Percentiles rank a stretch among this genome's conserved stretches.
Evolutionary conservation across 2,888 invertebrate species (phyloP).

Genomic region (Cylloceria caligata): DNA sequence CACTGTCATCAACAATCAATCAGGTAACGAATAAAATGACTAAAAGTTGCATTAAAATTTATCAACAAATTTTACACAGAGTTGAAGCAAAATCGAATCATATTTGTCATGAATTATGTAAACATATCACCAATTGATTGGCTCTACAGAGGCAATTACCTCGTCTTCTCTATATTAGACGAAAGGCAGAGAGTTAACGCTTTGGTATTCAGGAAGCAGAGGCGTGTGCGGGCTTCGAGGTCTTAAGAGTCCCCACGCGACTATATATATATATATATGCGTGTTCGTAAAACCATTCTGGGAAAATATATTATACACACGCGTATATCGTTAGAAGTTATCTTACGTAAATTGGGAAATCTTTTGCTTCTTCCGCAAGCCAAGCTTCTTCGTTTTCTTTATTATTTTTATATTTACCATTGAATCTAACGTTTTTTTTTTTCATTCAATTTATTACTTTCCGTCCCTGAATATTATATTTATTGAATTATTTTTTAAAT

Average conservation of each 20-base stretch:
- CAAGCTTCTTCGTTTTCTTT: background rate
- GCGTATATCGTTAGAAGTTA: slow-evolving; percentile 8
- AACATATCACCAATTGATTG: background rate
- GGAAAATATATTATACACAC: slow-evolving; percentile 33
- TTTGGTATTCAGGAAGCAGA: slow-evolving; percentile 55
- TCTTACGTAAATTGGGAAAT: slow-evolving; percentile 51
- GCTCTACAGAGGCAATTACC: slow-evolving; percentile 12
- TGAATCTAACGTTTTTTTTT: background rate
- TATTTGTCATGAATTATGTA: slow-evolving; percentile 13
- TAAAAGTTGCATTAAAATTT: background rate
- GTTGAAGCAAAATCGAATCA: background rate
- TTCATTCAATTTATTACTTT: too few relatives aligned
- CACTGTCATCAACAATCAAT: too few relatives aligned
- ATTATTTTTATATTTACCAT: background rate
- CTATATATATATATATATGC: too few relatives aligned
- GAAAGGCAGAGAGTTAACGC: background rate
- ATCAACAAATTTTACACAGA: background rate
- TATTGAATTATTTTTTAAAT: too few relatives aligned
- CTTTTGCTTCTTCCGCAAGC: slow-evolving; percentile 21
- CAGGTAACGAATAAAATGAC: background rate
- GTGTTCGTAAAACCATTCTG: slow-evolving; percentile 31
- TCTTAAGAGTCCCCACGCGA: slow-evolving; percentile 38
- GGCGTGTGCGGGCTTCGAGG: slow-evolving; percentile 28
- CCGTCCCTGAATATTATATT: too few relatives aligned
- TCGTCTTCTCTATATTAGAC: slow-evolving; percentile 35